phyloP scores from a whole-genome alignment of 2,888 invertebrate species.

The Achlya flavicornis region DNA sequence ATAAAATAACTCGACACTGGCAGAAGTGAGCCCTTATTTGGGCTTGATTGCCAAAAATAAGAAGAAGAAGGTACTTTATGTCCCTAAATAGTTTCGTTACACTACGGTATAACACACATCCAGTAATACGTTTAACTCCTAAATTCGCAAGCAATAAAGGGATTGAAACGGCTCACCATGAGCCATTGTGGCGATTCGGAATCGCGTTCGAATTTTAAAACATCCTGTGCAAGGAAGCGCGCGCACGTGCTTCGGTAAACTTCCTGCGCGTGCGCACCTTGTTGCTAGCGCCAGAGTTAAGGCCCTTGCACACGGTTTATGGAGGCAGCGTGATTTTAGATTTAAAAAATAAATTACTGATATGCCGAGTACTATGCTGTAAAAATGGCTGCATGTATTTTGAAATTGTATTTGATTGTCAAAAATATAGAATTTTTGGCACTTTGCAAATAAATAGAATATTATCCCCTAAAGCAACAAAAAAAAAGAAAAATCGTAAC shows the following conservation, averaged over 20 bases:
- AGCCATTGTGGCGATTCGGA: constrained; percentile 40
- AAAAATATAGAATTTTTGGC: no score
- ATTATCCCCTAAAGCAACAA: no score
- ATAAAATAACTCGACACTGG: no score
- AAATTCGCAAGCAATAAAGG: constrained; percentile 12
- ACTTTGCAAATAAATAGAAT: no score
- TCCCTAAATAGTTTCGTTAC: neutral
- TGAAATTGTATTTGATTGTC: no score
- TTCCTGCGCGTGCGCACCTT: constrained; percentile 64
- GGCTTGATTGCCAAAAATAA: neutral
- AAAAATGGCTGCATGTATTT: no score
- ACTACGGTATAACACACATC: constrained; percentile 8
- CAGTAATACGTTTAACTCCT: neutral
- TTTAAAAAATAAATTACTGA: neutral
- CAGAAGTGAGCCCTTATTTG: no score
- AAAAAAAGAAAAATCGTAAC: no score
- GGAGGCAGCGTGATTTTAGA: neutral
- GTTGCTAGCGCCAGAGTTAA: constrained; percentile 18
- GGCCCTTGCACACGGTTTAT: neutral
- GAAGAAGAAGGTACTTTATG: no score
- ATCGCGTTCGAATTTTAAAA: constrained; percentile 70
- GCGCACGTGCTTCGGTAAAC: constrained; percentile 77
- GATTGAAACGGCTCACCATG: constrained; percentile 22
- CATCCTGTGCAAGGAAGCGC: constrained; percentile 77
- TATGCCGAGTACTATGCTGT: neutral